phyloP scores from a whole-genome alignment of 2,113 vertebrate species.

The Nicator chloris region DNA sequence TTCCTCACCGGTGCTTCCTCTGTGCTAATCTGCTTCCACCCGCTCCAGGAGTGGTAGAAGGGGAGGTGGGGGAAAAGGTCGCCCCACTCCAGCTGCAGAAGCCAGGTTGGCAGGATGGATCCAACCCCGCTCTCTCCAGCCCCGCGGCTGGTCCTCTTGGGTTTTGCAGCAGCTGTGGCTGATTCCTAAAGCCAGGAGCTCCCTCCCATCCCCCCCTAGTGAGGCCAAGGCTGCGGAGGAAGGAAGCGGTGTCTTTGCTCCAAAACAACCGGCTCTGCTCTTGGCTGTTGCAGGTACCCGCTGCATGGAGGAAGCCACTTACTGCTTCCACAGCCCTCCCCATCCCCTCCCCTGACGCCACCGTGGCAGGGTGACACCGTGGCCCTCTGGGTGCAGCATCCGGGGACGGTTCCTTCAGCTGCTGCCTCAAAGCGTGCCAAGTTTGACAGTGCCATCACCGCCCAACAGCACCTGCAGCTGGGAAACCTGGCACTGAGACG shows the following conservation, averaged over 20 bases:
- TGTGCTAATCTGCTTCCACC: neutral
- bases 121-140: neutral
- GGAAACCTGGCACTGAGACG: neutral
- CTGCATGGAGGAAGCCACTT: neutral
- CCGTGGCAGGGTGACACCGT: neutral
- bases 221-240: neutral
- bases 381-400: neutral
- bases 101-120: neutral
- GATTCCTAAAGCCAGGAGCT: neutral
- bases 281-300: neutral
- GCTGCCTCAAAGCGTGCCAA: neutral
- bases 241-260: neutral
- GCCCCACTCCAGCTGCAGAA: neutral
- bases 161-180: neutral
- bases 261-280: neutral
- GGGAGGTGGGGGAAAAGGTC: neutral
- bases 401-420: neutral
- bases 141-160: neutral
- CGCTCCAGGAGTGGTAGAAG: rapidly evolving
- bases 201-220: rapidly evolving
- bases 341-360: neutral
- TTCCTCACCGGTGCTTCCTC: neutral
- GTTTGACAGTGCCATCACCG: neutral
- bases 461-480: neutral
- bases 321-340: neutral